Evolutionary conservation across 2,797 vertebrate species (phyloP), one percentile per base, ranked within the genome.

Genomic region (Pagetopsis macropterus): DNA sequence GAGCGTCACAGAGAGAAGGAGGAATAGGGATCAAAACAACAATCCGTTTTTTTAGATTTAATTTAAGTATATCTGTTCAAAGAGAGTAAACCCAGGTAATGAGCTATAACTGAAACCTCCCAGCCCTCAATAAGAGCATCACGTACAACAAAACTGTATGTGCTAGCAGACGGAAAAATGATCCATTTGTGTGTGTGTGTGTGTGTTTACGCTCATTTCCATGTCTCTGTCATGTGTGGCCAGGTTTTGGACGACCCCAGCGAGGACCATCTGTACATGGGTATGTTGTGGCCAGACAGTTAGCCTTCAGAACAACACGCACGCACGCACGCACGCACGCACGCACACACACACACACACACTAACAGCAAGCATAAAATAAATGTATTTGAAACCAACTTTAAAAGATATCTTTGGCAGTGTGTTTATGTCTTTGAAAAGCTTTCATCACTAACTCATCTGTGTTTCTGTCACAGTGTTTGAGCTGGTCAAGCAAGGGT

Each of bases 261-360:
- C 0, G 98, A 99, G 91, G 98, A 99, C 93, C 98, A 99, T 91
- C 94, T 99, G 89, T 99, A 99, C 92, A 99, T 99, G 98, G 98
- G 98, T 99, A 97, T 72, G 92, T 82, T 80, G 69, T 75, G 19
- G 73, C 72, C 82, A 85, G 66, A 76, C 70, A 41, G 46, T 31
- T 60, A 70, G 46, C 45, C 62, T 45, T 55, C 15, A 65, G 49
- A 58, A 37, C 55, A 72, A 60, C 70, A 70, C 51, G 43, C 2
- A 67, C 43, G 75, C 65, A 82, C 46, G 21, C 31, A 63, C 55
- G 57, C 54, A 78, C 45, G 33, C 21, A 50, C 45, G 54, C 10
- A 21, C 44, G 37, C 12, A 44, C 41, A 60, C 55, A 60, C 54
- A 78, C 45, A 40, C 21, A 50, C 45, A 59, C 13, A 21, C 37